phyloP scores from a whole-genome alignment of 2,888 invertebrate genomes.

The Tigriopus californicus region DNA sequence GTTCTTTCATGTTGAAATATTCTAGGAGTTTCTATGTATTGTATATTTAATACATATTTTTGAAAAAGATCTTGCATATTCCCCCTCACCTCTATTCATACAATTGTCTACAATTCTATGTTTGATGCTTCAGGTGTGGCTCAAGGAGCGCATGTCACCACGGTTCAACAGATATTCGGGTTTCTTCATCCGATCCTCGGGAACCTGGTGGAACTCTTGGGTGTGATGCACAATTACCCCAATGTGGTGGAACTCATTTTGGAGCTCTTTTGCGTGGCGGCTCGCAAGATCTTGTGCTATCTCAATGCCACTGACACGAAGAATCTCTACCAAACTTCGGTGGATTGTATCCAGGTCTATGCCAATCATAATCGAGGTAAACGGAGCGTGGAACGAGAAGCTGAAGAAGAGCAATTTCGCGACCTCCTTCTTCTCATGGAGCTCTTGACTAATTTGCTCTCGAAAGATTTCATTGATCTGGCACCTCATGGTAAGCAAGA shows the following conservation, averaged over 20 bases:
- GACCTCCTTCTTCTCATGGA: slow-evolving; percentile 63
- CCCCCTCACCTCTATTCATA: neutral
- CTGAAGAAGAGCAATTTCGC: slow-evolving; percentile 51
- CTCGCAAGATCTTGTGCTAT: slow-evolving; percentile 48
- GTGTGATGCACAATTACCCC: slow-evolving; percentile 56
- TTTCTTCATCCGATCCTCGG: slow-evolving; percentile 43
- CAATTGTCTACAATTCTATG: slow-evolving; percentile 10
- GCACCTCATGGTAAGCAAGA: slow-evolving; percentile 22
- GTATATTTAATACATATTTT: neutral
- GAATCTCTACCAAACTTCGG: slow-evolving; percentile 12
- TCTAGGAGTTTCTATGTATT: slow-evolving; percentile 3
- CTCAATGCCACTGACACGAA: slow-evolving; percentile 36
- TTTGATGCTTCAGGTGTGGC: slow-evolving; percentile 37
- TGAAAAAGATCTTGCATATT: neutral
- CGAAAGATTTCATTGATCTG: slow-evolving; percentile 37
- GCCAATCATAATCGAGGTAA: slow-evolving; percentile 24
- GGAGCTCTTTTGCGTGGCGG: slow-evolving; percentile 49
- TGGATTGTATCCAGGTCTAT: slow-evolving; percentile 17
- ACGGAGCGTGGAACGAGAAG: slow-evolving; percentile 25
- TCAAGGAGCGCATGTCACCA: slow-evolving; percentile 38
- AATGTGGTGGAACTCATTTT: slow-evolving; percentile 54
- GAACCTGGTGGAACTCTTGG: slow-evolving; percentile 47
- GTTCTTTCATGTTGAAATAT: no score
- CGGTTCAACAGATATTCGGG: slow-evolving; percentile 36
- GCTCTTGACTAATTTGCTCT: slow-evolving; percentile 41